Percentiles rank a stretch among this genome's conserved stretches.
Evolutionary conservation across 2,888 invertebrate genomes (phyloP).

Genomic region (Temnothorax rugatulus): DNA sequence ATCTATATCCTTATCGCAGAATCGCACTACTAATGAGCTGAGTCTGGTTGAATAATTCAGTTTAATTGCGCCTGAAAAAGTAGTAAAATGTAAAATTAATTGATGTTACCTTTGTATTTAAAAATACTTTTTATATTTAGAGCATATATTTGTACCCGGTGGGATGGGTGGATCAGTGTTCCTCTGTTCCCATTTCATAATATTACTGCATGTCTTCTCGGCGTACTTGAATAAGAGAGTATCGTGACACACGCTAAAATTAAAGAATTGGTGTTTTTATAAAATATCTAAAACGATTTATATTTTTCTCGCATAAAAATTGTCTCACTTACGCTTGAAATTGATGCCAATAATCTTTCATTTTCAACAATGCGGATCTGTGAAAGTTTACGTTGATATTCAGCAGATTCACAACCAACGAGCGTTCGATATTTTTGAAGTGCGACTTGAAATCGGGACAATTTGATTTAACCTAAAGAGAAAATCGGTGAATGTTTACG

Average conservation of each 20-base stretch:
- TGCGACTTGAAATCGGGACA: slow-evolving; percentile 94
- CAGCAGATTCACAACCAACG: slow-evolving; percentile 91
- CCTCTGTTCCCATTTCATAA: slow-evolving; percentile 75
- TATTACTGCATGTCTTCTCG: slow-evolving; percentile 70
- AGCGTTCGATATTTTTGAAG: slow-evolving; percentile 93
- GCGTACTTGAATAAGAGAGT: slow-evolving; percentile 74
- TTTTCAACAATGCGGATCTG: slow-evolving; percentile 91
- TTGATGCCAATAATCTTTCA: slow-evolving; percentile 88
- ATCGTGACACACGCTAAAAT: slow-evolving; percentile 75
- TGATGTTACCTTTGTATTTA: not conserved
- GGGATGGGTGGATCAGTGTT: slow-evolving; percentile 91
- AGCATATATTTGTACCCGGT: slow-evolving; percentile 87
- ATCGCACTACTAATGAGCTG: slow-evolving; percentile 89
- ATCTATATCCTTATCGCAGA: slow-evolving; percentile 91
- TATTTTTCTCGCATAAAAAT: not conserved
- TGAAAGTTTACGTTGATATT: slow-evolving; percentile 90
- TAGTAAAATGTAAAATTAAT: slow-evolving; percentile 20
- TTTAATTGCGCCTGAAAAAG: slow-evolving; percentile 86
- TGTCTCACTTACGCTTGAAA: slow-evolving; percentile 87
- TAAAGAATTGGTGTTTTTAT: slow-evolving; percentile 28
- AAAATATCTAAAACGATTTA: not conserved
- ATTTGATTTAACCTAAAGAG: slow-evolving; percentile 90
- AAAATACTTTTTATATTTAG: slow-evolving; percentile 7
- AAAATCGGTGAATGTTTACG: not conserved
- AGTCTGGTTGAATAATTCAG: slow-evolving; percentile 88